Percentiles rank a stretch among this genome's conserved stretches.
These are phyloP conservation scores for Thinocorus orbignyianus DNA, from an alignment of 2,113 vertebrate genomes.

Conservation along the genomic window DNA sequence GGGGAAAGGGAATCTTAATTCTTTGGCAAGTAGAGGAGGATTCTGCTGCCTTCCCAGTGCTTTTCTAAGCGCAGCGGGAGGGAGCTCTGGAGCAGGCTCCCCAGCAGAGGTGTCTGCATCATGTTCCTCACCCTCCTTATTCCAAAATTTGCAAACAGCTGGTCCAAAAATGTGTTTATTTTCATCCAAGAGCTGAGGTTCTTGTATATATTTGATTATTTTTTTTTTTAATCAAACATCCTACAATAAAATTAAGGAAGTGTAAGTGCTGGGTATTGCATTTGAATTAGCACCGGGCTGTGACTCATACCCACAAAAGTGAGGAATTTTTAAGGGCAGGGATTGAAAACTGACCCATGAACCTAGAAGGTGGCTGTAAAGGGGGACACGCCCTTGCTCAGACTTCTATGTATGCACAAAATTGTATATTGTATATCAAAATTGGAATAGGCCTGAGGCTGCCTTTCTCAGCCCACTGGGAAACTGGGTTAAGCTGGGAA, in stretches of 20 bases:
- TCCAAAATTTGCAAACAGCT: background rate
- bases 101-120: accelerated
- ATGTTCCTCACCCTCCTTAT: background rate
- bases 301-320: background rate
- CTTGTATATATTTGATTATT: background rate
- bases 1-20: background rate
- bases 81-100: accelerated
- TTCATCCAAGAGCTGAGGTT: background rate
- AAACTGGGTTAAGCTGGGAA: background rate
- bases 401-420: background rate
- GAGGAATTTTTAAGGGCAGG: background rate
- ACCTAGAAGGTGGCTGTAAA: background rate
- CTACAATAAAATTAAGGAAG: background rate
- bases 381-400: background rate
- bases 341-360: background rate
- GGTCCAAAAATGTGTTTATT: background rate
- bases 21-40: background rate
- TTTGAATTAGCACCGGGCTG: background rate
- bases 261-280: background rate
- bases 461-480: background rate
- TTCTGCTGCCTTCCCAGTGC: background rate
- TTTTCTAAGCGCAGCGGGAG: background rate
- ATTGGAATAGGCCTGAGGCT: background rate
- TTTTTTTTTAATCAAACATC: background rate
- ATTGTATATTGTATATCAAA: background rate